phyloP scores from a whole-genome alignment of 2,888 invertebrate genomes.

The Dryobota labecula region DNA sequence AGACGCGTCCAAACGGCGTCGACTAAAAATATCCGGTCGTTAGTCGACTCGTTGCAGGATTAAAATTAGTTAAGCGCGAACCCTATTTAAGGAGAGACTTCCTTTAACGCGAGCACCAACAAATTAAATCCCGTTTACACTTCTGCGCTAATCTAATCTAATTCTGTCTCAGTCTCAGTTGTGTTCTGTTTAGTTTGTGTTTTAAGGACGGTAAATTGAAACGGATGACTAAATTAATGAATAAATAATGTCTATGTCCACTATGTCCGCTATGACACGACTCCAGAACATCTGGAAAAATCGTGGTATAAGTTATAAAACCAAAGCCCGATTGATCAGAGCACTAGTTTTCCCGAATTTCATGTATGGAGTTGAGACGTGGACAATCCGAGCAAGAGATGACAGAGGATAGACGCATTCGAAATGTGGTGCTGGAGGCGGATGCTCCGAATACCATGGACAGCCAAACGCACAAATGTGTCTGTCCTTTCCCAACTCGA shows the following conservation, averaged over 20 bases:
- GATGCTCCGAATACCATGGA: not conserved
- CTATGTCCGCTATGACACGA: too few species aligned
- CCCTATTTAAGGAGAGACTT: slow-evolving; percentile 71
- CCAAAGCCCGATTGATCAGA: too few species aligned
- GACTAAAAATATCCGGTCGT: slow-evolving; percentile 85
- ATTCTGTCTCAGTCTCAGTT: slow-evolving; percentile 50
- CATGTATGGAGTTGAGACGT: not conserved
- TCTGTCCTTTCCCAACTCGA: too few species aligned
- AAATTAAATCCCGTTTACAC: slow-evolving; percentile 67
- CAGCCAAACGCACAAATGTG: not conserved
- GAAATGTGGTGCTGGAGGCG: not conserved
- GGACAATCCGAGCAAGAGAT: not conserved
- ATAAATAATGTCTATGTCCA: too few species aligned
- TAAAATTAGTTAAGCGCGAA: slow-evolving; percentile 84
- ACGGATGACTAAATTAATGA: slow-evolving; percentile 11
- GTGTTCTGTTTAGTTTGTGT: slow-evolving; percentile 45
- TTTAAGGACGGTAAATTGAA: slow-evolving; percentile 24
- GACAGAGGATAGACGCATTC: not conserved
- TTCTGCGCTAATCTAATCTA: slow-evolving; percentile 63
- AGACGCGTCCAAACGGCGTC: slow-evolving; percentile 82
- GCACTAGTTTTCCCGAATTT: too few species aligned
- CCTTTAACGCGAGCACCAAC: slow-evolving; percentile 67
- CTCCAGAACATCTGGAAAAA: too few species aligned
- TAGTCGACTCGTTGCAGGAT: slow-evolving; percentile 78
- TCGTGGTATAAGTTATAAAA: too few species aligned